Conservation (phyloP, 2,888 invertebrate genomes). For the Steinernema scapterisci region DNA sequence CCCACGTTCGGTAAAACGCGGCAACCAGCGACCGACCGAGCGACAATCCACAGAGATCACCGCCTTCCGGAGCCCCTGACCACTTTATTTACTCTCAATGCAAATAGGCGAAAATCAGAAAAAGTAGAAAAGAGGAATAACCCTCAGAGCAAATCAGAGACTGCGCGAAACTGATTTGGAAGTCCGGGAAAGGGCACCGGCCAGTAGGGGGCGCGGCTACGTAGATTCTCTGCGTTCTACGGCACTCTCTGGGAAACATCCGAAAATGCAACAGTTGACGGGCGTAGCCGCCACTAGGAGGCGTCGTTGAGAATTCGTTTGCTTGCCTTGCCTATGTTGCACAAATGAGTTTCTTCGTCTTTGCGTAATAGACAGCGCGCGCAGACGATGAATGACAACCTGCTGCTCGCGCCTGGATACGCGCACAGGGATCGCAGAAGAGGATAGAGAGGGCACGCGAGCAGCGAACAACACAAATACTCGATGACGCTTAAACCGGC, state of each 20-base stretch:
- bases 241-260: background rate
- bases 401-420: slow-evolving; percentile 32
- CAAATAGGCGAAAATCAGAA: too few species aligned
- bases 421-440: slow-evolving; percentile 15
- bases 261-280: slow-evolving; percentile 24
- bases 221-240: background rate
- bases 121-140: too few species aligned
- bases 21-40: background rate
- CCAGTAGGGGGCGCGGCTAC: too few species aligned
- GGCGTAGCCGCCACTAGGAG: background rate
- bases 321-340: slow-evolving; percentile 23
- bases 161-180: too few species aligned
- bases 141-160: too few species aligned
- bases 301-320: background rate
- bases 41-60: slow-evolving; percentile 18
- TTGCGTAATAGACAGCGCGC: slow-evolving; percentile 32
- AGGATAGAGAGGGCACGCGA: slow-evolving; percentile 30
- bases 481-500: slow-evolving; percentile 25
- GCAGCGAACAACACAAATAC: slow-evolving; percentile 29
- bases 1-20: slow-evolving; percentile 21
- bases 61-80: background rate
- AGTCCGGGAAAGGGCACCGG: too few species aligned
- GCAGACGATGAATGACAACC: slow-evolving; percentile 33
- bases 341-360: slow-evolving; percentile 31
- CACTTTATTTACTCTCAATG: too few species aligned